These are phyloP conservation scores for Hylia prasina DNA, from an alignment of 2,113 vertebrate genomes.

Conservation along the genomic window DNA sequence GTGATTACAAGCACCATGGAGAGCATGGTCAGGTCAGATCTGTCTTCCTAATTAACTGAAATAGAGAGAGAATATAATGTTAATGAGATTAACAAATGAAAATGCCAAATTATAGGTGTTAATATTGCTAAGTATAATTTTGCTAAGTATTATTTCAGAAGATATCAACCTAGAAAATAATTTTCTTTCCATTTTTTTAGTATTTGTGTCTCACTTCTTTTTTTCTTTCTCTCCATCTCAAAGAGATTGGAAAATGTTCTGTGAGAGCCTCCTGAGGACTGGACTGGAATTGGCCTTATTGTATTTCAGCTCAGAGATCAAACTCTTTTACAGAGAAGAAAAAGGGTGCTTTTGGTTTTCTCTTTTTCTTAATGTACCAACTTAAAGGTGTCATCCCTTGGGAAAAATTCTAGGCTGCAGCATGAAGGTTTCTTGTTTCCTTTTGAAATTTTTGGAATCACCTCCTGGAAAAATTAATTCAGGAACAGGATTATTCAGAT, in stretches of 20 bases:
- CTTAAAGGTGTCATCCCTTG: not conserved
- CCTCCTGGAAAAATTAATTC: not conserved
- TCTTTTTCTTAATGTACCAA: not conserved
- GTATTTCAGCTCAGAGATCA: not conserved
- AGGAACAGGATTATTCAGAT: not conserved
- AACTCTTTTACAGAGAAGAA: not conserved
- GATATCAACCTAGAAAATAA: not conserved
- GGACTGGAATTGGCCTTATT: not conserved
- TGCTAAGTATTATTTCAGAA: not conserved
- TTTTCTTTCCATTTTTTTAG: not conserved
- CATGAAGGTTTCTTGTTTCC: not conserved
- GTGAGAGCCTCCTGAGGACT: not conserved
- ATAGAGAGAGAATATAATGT: not conserved
- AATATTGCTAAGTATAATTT: not conserved
- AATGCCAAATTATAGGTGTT: not conserved
- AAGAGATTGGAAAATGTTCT: not conserved
- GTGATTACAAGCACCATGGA: slow-evolving; percentile 19
- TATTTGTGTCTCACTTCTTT: not conserved
- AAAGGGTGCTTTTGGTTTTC: not conserved
- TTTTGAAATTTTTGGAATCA: not conserved
- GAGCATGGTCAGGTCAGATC: slow-evolving; percentile 13
- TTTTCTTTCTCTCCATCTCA: not conserved
- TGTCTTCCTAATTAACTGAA: slow-evolving; percentile 9
- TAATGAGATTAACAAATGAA: not conserved
- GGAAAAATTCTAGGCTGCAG: not conserved